A percentile compares a stretch with the other conserved stretches of the same genome.
Evolutionary conservation across 2,888 invertebrate species (phyloP).

Genomic region (Synergus laeviventris): DNA sequence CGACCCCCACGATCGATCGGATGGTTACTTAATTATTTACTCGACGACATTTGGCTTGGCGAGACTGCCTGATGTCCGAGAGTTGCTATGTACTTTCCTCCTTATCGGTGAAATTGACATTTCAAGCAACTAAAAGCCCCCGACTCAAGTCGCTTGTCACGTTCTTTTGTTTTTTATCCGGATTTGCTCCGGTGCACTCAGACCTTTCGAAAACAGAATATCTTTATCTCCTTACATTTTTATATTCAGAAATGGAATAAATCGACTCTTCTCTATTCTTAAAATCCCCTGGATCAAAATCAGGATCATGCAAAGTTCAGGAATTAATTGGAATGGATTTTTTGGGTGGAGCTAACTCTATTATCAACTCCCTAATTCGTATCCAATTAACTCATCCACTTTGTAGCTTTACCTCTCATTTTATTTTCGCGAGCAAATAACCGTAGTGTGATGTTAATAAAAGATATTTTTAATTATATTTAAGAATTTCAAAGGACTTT

Average conservation of each 20-base stretch:
- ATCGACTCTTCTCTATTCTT: no score
- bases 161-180: constrained; percentile 33
- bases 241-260: not conserved
- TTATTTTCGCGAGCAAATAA: not conserved
- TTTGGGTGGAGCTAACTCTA: not conserved
- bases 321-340: no score
- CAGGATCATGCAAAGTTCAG: no score
- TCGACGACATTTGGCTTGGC: constrained; percentile 46
- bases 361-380: not conserved
- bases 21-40: constrained; percentile 67
- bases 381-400: not conserved
- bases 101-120: constrained; percentile 38
- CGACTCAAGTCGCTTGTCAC: constrained; percentile 35
- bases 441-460: not conserved
- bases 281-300: no score
- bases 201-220: constrained; percentile 13
- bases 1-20: constrained; percentile 56
- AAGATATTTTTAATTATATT: no score
- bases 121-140: constrained; percentile 39
- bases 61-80: constrained; percentile 38
- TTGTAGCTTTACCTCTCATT: not conserved
- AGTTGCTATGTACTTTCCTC: constrained; percentile 25
- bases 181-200: constrained; percentile 34
- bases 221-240: not conserved
- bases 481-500: no score